phyloP scores from a whole-genome alignment of 2,113 vertebrate species.

The Muscicapa adusta region DNA sequence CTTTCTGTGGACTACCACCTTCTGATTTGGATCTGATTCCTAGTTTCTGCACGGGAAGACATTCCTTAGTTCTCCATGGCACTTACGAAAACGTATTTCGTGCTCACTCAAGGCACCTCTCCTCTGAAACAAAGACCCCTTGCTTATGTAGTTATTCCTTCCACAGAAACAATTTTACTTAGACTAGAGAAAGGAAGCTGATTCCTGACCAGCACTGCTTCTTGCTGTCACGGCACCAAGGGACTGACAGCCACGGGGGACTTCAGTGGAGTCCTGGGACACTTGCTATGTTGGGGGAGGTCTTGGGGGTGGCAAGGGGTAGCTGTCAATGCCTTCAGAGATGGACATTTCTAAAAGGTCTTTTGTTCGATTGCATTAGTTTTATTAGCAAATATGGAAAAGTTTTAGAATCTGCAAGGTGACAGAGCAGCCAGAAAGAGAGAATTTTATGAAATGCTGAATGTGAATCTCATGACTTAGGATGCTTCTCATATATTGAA shows the following conservation, averaged over 20 bases:
- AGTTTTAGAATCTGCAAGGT: neutral
- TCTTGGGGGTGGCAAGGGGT: rapidly evolving
- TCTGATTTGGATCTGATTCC: neutral
- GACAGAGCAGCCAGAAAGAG: neutral
- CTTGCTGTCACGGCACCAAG: neutral
- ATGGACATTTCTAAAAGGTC: neutral
- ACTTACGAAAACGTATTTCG: neutral
- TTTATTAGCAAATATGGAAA: neutral
- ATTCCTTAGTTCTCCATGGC: neutral
- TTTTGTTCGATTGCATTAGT: neutral
- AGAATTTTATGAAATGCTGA: neutral
- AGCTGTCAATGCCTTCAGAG: neutral
- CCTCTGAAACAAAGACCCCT: neutral
- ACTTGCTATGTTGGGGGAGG: rapidly evolving
- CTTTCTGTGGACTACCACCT: neutral
- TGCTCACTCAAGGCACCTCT: rapidly evolving
- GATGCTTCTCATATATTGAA: neutral
- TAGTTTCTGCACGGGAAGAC: neutral
- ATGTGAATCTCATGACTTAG: neutral
- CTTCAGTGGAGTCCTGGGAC: neutral
- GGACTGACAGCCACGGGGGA: rapidly evolving
- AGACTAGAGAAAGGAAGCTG: neutral
- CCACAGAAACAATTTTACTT: neutral
- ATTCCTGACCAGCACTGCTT: rapidly evolving
- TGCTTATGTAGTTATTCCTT: neutral